These are phyloP conservation scores for Psettodes erumei DNA, from an alignment of 2,113 vertebrate genomes.

Conservation along the genomic window DNA sequence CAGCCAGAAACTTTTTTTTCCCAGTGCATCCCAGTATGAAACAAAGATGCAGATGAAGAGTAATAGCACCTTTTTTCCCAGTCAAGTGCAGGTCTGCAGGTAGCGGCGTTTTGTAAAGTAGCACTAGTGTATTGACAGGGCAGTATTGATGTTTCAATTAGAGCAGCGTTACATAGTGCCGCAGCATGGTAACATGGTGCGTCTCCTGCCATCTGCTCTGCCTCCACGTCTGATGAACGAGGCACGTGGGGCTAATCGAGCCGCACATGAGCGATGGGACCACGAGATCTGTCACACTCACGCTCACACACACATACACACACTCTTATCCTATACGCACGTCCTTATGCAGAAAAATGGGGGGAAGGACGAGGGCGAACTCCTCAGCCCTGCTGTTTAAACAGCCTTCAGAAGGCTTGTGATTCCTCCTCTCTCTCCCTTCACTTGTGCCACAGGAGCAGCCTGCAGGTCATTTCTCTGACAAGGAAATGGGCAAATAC, in stretches of 20 bases:
- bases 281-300: conserved; percentile 56
- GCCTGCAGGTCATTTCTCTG: conserved; percentile 66
- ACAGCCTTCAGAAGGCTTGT: conserved; percentile 64
- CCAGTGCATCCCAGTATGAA: not conserved
- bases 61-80: not conserved
- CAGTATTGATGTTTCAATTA: conserved; percentile 87
- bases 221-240: conserved; percentile 82
- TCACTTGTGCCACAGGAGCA: conserved; percentile 66
- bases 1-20: conserved; percentile 46
- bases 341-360: conserved; percentile 75
- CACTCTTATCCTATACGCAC: conserved; percentile 57
- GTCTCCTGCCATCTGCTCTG: conserved; percentile 84
- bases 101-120: conserved; percentile 69
- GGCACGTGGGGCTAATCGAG: conserved; percentile 84
- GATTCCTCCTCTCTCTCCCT: conserved; percentile 65
- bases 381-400: conserved; percentile 73
- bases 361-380: conserved; percentile 37
- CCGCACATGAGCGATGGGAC: conserved; percentile 82
- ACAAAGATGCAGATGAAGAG: conserved; percentile 8
- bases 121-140: conserved; percentile 77
- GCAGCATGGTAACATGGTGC: conserved; percentile 80
- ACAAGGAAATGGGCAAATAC: conserved; percentile 60
- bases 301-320: conserved; percentile 41
- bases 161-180: conserved; percentile 79
- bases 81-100: conserved; percentile 63